phyloP scores from a whole-genome alignment of 2,888 invertebrate genomes.

The Philereme transversata region DNA sequence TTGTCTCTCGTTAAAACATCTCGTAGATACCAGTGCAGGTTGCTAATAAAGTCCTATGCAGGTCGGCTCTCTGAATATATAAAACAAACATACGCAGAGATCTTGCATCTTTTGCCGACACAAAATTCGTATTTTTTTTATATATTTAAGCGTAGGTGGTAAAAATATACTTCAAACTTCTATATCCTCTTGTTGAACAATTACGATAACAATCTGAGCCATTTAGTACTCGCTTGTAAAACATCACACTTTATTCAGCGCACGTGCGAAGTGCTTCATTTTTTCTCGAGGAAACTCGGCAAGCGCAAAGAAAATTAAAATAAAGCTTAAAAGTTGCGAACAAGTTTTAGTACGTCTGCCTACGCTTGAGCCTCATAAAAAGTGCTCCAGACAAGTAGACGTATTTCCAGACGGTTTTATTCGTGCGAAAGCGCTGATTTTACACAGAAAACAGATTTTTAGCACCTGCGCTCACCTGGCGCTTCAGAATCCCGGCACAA shows the following conservation, averaged over 20 bases:
- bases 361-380: constrained; percentile 64
- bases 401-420: constrained; percentile 71
- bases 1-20: no score
- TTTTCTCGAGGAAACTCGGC: constrained; percentile 56
- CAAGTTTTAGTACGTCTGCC: constrained; percentile 72
- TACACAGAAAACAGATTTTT: constrained; percentile 1
- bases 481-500: no score
- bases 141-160: not conserved
- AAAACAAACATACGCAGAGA: no score
- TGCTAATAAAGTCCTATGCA: no score
- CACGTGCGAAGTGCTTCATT: constrained; percentile 66
- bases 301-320: constrained; percentile 77
- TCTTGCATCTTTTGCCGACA: no score
- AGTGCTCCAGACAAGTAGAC: constrained; percentile 63
- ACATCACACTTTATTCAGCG: constrained; percentile 64
- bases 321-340: constrained; percentile 75
- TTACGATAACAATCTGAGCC: constrained; percentile 46
- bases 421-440: constrained; percentile 35
- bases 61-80: no score
- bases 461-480: no score
- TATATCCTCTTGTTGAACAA: constrained; percentile 14
- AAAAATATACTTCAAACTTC: constrained; percentile 2
- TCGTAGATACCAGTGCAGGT: no score
- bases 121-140: no score
- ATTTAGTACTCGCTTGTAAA: constrained; percentile 54